Base-by-base conservation (phyloP, 1,140 invertebrate species). In the Asbolus verrucosus region DNA sequence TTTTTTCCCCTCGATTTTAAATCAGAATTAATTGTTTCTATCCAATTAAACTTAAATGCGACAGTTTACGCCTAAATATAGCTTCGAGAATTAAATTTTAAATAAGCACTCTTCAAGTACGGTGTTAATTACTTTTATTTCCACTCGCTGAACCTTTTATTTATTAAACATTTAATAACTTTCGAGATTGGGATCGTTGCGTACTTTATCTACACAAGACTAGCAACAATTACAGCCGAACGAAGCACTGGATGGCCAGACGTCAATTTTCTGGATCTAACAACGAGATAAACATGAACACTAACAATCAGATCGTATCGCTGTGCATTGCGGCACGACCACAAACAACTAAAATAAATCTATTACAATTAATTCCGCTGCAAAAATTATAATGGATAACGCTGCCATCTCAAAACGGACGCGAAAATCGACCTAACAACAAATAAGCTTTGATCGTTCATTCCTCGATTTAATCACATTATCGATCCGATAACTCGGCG, bases 1-100 rank as follows among this genome's bases (percentile, higher is more conserved):
- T 19, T 18, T 19, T 46, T 50, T 50, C 43, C 18, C 43, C 1
- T 18, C 39, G 39, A 19, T 54, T 24, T 27, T 6, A 54, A 54
- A 54, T 54, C 46, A 27, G 46, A 27, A 54, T 30, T 54, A 54
- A 54, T 54, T 54, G 46, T 54, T 54, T 54, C 21, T n/a, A 54
- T 13, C 19, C 46, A 54, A 54, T 54, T 27, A 54, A 27, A 14
- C n/a, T 14, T 11, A 16, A 27, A 54, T 46, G 41, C 41, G 46
- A 54, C 46, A 54, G 21, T 27, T 24, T 27, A 13, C 46, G 46
- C 24, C 21, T 27, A 54, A 27, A 24, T 27, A 54, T 13, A 27
- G 46, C 19, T 13, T 2, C 21, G 46, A 0, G 14, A 21, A 54
- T 54, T 24, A 54, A 54, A 30, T 54, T 54, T 54, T 27, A 54